A percentile compares a stretch with the other conserved stretches of the same genome.
Conservation (phyloP, 2,888 invertebrate species). For the Dorcus hopei region DNA sequence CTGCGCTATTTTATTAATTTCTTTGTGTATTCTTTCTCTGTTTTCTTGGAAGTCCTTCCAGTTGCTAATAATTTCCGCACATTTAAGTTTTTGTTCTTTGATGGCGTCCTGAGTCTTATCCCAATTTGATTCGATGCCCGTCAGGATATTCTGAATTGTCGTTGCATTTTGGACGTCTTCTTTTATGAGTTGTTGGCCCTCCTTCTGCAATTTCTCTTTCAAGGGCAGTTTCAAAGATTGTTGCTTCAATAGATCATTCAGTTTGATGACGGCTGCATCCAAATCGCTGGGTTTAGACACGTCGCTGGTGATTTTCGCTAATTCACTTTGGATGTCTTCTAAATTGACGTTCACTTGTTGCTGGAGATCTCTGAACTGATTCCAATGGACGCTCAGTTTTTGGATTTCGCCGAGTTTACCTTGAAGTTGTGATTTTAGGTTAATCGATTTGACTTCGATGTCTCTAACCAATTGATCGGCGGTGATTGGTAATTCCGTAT, state of each 20-base stretch:
- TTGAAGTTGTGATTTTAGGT: conserved; percentile 64
- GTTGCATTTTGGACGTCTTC: conserved; percentile 79
- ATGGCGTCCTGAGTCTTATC: conserved; percentile 74
- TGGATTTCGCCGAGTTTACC: conserved; percentile 66
- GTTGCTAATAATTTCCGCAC: conserved; percentile 67
- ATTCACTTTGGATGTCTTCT: conserved; percentile 55
- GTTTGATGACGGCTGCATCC: conserved; percentile 52
- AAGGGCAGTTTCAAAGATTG: conserved; percentile 60
- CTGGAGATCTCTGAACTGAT: conserved; percentile 72
- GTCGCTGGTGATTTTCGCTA: conserved; percentile 57
- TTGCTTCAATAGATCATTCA: conserved; percentile 52
- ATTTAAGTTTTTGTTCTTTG: conserved; percentile 70
- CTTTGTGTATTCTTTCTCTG: conserved; percentile 66
- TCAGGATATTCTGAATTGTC: conserved; percentile 73
- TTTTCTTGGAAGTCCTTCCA: conserved; percentile 74
- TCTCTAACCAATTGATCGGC: conserved; percentile 70
- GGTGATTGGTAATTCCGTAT: conserved; percentile 68
- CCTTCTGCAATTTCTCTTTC: conserved; percentile 71
- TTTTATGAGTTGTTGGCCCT: conserved; percentile 75
- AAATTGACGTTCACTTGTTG: conserved; percentile 66
- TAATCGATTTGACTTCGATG: conserved; percentile 67
- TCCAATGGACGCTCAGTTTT: conserved; percentile 72
- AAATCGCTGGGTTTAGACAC: conserved; percentile 52
- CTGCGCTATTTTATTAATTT: conserved; percentile 67
- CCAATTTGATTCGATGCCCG: conserved; percentile 76